A percentile compares a stretch with the other conserved stretches of the same genome.
Evolutionary conservation across 2,113 vertebrate genomes (phyloP).

Genomic region (Pterocles orientalis): DNA sequence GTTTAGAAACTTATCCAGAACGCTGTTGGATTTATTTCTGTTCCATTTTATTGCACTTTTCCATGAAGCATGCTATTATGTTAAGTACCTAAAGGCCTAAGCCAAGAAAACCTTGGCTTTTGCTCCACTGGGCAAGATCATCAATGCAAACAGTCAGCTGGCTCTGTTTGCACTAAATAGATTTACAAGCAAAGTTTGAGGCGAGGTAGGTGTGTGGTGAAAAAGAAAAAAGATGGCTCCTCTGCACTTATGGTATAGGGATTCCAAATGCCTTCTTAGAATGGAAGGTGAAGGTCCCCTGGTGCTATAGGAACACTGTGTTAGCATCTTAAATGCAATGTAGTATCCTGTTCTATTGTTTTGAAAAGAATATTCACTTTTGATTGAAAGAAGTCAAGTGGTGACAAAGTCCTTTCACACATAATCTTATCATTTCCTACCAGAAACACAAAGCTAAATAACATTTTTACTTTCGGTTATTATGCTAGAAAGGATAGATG

Average conservation of each 20-base stretch:
- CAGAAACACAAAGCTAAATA: not conserved
- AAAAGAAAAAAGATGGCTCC: not conserved
- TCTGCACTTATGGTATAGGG: not conserved
- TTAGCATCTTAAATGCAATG: not conserved
- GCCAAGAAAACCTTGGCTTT: conserved; percentile 32
- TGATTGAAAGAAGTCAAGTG: not conserved
- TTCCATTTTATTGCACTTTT: conserved; percentile 35
- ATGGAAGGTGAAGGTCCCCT: not conserved
- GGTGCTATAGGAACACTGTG: not conserved
- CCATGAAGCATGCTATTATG: conserved; percentile 12
- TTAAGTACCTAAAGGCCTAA: conserved; percentile 3
- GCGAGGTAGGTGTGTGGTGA: not conserved
- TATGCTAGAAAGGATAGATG: not conserved
- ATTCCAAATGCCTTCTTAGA: not conserved
- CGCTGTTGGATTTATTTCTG: not conserved
- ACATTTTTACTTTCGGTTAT: not conserved
- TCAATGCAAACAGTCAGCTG: not conserved
- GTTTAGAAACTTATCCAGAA: not conserved
- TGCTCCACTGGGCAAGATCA: not conserved
- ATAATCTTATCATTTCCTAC: not conserved
- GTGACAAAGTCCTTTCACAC: not conserved
- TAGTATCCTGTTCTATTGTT: not conserved
- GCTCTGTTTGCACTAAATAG: not conserved
- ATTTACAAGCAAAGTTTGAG: not conserved
- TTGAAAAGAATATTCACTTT: not conserved